Evolutionary conservation across 1,140 invertebrate genomes (phyloP).

Genomic region (Pseudomyrmex gracilis): DNA sequence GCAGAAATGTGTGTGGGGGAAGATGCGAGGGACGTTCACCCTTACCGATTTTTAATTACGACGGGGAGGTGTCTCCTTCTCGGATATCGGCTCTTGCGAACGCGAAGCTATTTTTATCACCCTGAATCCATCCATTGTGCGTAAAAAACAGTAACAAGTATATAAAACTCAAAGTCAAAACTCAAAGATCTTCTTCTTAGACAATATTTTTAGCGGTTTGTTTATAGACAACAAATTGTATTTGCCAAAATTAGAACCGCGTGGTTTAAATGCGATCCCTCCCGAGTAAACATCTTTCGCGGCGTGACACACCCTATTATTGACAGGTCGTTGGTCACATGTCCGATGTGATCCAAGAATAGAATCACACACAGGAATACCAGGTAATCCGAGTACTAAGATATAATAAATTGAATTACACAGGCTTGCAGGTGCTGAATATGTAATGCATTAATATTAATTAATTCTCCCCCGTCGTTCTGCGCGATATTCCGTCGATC

Average conservation of each 20-base stretch:
- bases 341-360: slow-evolving; percentile 11
- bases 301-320: slow-evolving; percentile 4
- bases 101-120: background rate
- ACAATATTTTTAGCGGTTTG: background rate
- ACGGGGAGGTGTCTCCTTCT: slow-evolving; percentile 47
- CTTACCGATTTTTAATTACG: slow-evolving; percentile 73
- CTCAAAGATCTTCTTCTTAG: background rate
- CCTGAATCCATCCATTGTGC: background rate
- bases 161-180: no score
- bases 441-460: no score
- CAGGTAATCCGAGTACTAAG: no score
- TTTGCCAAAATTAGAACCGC: background rate
- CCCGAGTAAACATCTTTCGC: background rate
- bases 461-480: background rate
- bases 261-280: background rate
- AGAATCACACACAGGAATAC: background rate
- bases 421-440: no score
- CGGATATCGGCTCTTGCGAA: background rate
- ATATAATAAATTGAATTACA: no score
- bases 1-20: slow-evolving; percentile 61
- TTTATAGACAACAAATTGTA: background rate
- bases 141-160: background rate
- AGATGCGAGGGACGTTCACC: slow-evolving; percentile 72
- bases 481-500: no score
- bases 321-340: background rate